Evolutionary conservation across 2,113 vertebrate species (phyloP), one percentile per base, ranked within the genome.

Genomic region (Leucopsar rothschildi): DNA sequence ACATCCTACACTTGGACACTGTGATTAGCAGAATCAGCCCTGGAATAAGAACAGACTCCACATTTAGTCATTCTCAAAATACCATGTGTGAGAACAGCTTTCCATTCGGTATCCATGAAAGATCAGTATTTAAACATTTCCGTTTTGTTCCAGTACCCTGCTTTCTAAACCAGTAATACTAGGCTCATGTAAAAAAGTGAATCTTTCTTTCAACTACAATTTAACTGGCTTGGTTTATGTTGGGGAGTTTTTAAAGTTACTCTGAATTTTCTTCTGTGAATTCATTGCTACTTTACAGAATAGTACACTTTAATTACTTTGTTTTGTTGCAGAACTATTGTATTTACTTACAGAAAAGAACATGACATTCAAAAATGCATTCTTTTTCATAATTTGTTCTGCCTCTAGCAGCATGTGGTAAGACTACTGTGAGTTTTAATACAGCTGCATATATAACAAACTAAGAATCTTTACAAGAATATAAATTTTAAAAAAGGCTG

Each of bases 271-370:
- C 7, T 18, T 92, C 70, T 94, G 35, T 92, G 52, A 82, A 29
- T 89, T 97, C 59, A 78, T 91, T 95, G 85, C 49, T 47, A 24
- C 40, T 95, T 89, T 71, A 80, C 11, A 96, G 65, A 97, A 96
- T 16, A 86, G 56, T 66, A 95, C 27, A 59, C 35, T 97, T 96
- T 78, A 92, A 95, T 96, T 93, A 39, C 42, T 92, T 90, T 92
- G 57, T 91, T 95, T 90, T 92, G 27, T 76, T 42, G 25, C 40
- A 82, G 69, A 84, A 70, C 63, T 91, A 93, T 85, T 96, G 66
- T 92, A 93, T 93, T 93, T 97, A 97, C 77, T 95, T 95, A 96
- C n/a, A 83, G 80, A 93, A 96, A 96, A 95, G 73, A 97, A 96
- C 68, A 92, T 27, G 33, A 91, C 72, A 95, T 97, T 97, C 65